Percentiles rank a stretch among this genome's conserved stretches.
Evolutionary conservation across 2,113 vertebrate species (phyloP).

Genomic region (Rafetus swinhoei): DNA sequence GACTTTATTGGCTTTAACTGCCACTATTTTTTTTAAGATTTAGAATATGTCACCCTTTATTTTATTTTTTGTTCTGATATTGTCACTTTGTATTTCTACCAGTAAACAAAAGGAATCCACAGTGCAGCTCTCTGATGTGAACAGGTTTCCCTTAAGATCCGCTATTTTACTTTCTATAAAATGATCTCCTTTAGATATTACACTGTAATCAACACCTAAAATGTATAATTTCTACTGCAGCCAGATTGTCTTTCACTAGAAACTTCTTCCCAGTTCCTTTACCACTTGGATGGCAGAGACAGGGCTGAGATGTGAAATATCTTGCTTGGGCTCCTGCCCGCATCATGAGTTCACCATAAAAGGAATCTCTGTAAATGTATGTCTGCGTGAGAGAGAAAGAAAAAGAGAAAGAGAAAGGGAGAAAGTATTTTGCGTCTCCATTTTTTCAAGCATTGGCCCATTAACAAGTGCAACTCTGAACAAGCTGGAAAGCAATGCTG

Average conservation of each 20-base stretch:
- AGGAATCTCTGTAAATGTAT: slow-evolving; percentile 58
- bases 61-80: slow-evolving; percentile 44
- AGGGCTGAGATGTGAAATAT: slow-evolving; percentile 48
- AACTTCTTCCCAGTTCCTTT: slow-evolving; percentile 59
- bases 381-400: neutral
- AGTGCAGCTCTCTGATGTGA: neutral
- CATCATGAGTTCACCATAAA: slow-evolving; percentile 59
- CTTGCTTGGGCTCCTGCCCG: slow-evolving; percentile 59
- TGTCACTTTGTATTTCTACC: slow-evolving; percentile 47
- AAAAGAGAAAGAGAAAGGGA: too few relatives aligned
- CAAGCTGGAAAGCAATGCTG: neutral
- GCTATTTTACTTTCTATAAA: slow-evolving; percentile 29
- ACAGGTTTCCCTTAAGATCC: slow-evolving; percentile 2
- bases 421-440: slow-evolving; percentile 34
- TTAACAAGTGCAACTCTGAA: slow-evolving; percentile 10
- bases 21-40: slow-evolving; percentile 54
- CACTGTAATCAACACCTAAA: slow-evolving; percentile 37
- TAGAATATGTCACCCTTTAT: neutral
- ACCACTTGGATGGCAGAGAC: slow-evolving; percentile 54
- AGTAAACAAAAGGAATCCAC: slow-evolving; percentile 29
- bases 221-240: neutral
- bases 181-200: neutral
- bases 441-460: slow-evolving; percentile 59
- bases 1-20: slow-evolving; percentile 79
- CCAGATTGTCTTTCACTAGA: slow-evolving; percentile 7